Evolutionary conservation across 2,113 vertebrate species (phyloP).

Genomic region (Serinus canaria): DNA sequence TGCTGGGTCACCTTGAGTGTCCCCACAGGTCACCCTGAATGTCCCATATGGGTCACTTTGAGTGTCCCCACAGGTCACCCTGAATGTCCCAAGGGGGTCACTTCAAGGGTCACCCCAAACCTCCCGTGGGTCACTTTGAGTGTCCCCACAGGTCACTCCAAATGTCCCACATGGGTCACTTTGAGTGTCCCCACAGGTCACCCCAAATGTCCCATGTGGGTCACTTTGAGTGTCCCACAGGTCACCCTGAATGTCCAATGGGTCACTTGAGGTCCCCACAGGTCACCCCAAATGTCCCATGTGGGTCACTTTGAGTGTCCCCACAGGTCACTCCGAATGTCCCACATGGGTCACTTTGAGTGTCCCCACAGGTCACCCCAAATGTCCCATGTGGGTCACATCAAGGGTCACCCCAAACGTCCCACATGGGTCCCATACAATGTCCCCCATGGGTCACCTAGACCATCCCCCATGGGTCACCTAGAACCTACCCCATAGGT

Average conservation of each 20-base stretch:
- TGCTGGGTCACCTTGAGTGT: neutral
- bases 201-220: accelerated
- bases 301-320: neutral
- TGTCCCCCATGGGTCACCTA: neutral
- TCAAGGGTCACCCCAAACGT: accelerated
- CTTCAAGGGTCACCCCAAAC: too few species aligned
- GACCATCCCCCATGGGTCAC: neutral
- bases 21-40: neutral
- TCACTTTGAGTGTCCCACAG: neutral
- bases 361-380: neutral
- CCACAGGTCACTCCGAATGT: neutral
- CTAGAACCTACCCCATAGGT: neutral
- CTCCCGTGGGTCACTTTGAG: neutral
- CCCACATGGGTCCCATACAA: too few species aligned
- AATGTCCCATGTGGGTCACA: neutral
- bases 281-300: accelerated
- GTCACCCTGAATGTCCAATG: accelerated
- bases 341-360: neutral
- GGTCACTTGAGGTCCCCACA: neutral
- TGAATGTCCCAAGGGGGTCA: accelerated
- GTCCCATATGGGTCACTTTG: neutral
- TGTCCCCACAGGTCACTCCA: neutral
- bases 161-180: neutral
- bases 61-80: neutral
- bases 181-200: neutral